Evolutionary conservation across 2,888 invertebrate species (phyloP), one percentile per base, ranked within the genome.

Genomic region (Cylloceria caligata): DNA sequence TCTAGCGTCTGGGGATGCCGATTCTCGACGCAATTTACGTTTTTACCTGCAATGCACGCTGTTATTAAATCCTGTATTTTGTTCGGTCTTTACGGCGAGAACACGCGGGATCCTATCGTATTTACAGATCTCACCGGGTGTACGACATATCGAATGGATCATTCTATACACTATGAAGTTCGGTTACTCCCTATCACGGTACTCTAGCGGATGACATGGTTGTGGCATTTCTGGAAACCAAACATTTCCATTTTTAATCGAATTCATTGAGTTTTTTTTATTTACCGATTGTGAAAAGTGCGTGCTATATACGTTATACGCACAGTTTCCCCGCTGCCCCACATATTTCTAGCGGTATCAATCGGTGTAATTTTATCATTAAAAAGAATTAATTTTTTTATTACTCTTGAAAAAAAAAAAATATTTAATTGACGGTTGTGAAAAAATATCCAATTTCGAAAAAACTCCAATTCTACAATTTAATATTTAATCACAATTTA

Each of bases 201-300:
- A 89, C 87, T 84, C 89, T 88, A 42, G 89, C 84, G 27, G 91
- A 88, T 52, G 89, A 87, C 69, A 45, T 16, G 27, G 84, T 84
- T 74, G 89, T 55, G 73, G 65, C 49, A 60, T 62, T 73, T 88
- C 91, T 92, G 86, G 45, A 81, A 83, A 78, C 42, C 36, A 55
- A 85, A 49, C 16, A 69, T 45, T 47, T 42, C 62, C 39, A 27
- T 64, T 30, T 42, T 27, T 39, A 55, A 55, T 27, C 30, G 1
- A 16, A 13, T 11, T 2, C 49, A 5, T 24, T 36, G 7, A 21
- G 52, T 39, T 47, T 45, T 39, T 30, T 16, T 45, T 67, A 4
- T 2, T n/a, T 13, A 13, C 13, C 21, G 21, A 42, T 57, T 11
- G 19, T 27, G 5, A n/a, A 72, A 76, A 72, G 49, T 76, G 76